Conservation (phyloP, 2,797 vertebrate species). For the Paramormyrops hopkinsi region DNA sequence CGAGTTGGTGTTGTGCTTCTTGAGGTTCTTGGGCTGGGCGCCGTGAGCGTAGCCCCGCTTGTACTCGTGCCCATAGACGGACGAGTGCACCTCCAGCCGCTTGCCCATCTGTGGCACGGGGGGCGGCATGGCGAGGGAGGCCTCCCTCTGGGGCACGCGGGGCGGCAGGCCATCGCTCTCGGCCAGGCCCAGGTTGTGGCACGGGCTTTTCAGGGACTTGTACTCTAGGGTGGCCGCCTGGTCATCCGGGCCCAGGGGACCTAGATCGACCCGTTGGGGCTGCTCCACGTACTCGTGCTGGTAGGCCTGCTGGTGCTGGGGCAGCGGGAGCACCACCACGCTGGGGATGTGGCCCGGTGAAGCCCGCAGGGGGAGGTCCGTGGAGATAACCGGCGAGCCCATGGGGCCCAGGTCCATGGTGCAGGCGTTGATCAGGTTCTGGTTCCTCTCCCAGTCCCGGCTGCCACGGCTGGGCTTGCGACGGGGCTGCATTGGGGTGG, state of each 20-base stretch:
- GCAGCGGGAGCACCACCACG: slow-evolving; percentile 86
- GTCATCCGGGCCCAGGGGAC: slow-evolving; percentile 72
- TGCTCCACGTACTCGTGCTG: slow-evolving; percentile 96
- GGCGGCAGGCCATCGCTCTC: slow-evolving; percentile 82
- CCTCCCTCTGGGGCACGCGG: slow-evolving; percentile 91
- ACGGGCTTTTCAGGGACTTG: slow-evolving; percentile 87
- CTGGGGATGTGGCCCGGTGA: slow-evolving; percentile 95
- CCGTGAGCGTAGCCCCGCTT: slow-evolving; percentile 74
- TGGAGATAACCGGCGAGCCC: slow-evolving; percentile 85
- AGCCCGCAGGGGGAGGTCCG: slow-evolving; percentile 80
- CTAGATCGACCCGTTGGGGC: slow-evolving; percentile 54
- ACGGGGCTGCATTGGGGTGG: slow-evolving; percentile 91
- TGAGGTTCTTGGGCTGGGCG: slow-evolving; percentile 74
- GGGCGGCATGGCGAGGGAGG: slow-evolving; percentile 76
- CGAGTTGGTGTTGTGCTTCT: slow-evolving; percentile 96
- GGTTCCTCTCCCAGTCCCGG: slow-evolving; percentile 93
- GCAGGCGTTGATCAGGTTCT: slow-evolving; percentile 96
- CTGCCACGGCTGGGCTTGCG: slow-evolving; percentile 86
- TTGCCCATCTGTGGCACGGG: slow-evolving; percentile 88
- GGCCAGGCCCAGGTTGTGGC: slow-evolving; percentile 73
- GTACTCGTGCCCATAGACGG: slow-evolving; percentile 76
- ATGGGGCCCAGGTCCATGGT: slow-evolving; percentile 87
- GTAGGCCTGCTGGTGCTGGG: slow-evolving; percentile 82
- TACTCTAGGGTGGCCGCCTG: slow-evolving; percentile 90
- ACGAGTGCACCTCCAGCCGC: slow-evolving; percentile 84